Evolutionary conservation across 2,113 vertebrate species (phyloP), one percentile per base, ranked within the genome.

Genomic region (Hippocampus zosterae): DNA sequence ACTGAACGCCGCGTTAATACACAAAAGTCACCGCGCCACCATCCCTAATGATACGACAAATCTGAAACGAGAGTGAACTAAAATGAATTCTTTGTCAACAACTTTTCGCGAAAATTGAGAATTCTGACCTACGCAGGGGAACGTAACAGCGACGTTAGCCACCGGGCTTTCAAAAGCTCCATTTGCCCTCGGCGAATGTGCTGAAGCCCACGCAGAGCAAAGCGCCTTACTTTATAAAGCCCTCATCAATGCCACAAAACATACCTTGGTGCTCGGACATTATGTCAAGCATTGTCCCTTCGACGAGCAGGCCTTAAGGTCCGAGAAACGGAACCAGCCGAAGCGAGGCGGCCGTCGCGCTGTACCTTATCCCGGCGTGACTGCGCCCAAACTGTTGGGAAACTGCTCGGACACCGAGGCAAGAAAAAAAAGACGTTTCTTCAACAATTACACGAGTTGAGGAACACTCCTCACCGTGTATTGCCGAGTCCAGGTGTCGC

Each of bases 261-360:
- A 29, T 89, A 93, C 92, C 92, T 92, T 93, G 92, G 87, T 93
- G 92, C 72, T 93, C 92, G 57, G 92, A 92, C 92, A 93, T 93
- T 90, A 93, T 92, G 89, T 91, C 91, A 68, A 93, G 91, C 92
- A 93, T 93, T 92, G 92, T 93, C 90, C 87, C 61, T 88, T 87
- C 83, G 75, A 69, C 89, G 80, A 74, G 78, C 72, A 88, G 87
- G 88, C 86, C 89, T 81, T 44, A 44, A 77, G 83, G 73, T 81
- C 67, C 81, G 25, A 67, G 81, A 81, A 69, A 42, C 70, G 79
- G 74, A 83, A 85, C 33, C 37, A 60, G 87, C 87, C 86, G 76
- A 80, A 55, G 67, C 33, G 76, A 84, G 68, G 84, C 84, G 81
- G 84, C 87, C 81, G 87, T 85, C 80, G 77, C 81, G 79, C 82